These are phyloP conservation scores for Thecocarcelia acutangulata DNA, from an alignment of 2,888 invertebrate genomes.

Conservation along the genomic window DNA sequence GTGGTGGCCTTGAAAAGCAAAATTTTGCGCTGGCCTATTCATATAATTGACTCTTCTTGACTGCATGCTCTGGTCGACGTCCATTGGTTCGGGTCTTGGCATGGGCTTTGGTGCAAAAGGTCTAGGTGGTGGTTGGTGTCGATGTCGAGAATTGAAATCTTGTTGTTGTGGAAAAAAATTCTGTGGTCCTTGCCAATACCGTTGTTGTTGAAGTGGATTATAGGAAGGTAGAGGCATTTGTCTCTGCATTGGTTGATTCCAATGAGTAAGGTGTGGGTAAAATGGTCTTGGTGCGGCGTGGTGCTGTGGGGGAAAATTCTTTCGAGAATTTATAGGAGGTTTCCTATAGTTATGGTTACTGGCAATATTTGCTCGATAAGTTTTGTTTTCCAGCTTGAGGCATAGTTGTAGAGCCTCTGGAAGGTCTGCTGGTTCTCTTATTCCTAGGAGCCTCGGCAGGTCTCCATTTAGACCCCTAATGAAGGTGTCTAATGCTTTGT, in stretches of 20 bases:
- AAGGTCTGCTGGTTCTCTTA: not conserved
- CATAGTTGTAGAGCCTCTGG: not conserved
- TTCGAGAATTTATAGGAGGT: not conserved
- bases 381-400: no score
- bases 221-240: no score
- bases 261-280: not conserved
- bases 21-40: no score
- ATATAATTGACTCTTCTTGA: constrained; percentile 21
- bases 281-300: constrained; percentile 12
- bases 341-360: constrained; percentile 1
- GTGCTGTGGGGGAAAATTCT: not conserved
- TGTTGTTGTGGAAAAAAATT: no score
- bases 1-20: no score
- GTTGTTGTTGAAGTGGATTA: no score
- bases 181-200: no score
- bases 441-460: not conserved
- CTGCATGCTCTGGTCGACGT: constrained; percentile 15
- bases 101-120: constrained; percentile 10
- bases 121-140: constrained; percentile 17
- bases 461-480: no score
- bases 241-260: no score
- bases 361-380: not conserved
- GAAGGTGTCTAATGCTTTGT: no score
- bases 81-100: constrained; percentile 25
- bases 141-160: not conserved